A percentile compares a stretch with the other conserved stretches of the same genome.
Conservation (phyloP, 2,797 vertebrate genomes). For the Otolemur crassicaudatus region DNA sequence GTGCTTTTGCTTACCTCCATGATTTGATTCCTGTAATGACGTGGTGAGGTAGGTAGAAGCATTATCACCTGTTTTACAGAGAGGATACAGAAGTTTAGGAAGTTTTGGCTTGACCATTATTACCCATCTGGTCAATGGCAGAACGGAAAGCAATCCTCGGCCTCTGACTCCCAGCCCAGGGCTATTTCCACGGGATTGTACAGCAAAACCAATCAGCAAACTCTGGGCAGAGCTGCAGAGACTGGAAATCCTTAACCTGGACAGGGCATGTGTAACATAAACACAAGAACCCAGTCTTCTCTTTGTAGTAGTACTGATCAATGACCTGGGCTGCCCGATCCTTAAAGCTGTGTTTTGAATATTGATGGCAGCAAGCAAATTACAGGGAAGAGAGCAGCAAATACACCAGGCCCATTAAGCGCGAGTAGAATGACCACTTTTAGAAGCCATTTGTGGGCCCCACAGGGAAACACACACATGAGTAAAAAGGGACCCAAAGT, state of each 20-base stretch:
- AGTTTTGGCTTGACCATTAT: background rate
- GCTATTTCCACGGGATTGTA: background rate
- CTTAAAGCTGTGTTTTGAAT: conserved; percentile 53
- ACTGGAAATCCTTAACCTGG: background rate
- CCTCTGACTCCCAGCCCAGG: background rate
- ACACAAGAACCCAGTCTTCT: background rate
- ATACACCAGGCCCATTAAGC: conserved; percentile 48
- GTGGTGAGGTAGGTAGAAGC: background rate
- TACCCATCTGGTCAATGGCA: background rate
- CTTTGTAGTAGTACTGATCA: background rate
- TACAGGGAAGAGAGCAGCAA: conserved; percentile 58
- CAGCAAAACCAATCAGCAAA: background rate
- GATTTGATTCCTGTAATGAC: background rate
- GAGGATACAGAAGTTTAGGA: background rate
- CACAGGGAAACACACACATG: background rate
- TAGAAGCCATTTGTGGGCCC: conserved; percentile 46
- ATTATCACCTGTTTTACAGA: background rate
- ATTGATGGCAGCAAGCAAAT: conserved; percentile 28
- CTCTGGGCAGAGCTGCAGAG: background rate
- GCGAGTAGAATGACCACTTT: conserved; percentile 32
- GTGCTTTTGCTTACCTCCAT: background rate
- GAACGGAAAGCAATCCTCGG: background rate
- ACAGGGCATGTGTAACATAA: background rate
- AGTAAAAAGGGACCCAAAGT: conserved; percentile 14
- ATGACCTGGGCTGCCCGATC: background rate